Evolutionary conservation across 2,797 vertebrate genomes (phyloP).

Genomic region (Sebastes steindachneri): DNA sequence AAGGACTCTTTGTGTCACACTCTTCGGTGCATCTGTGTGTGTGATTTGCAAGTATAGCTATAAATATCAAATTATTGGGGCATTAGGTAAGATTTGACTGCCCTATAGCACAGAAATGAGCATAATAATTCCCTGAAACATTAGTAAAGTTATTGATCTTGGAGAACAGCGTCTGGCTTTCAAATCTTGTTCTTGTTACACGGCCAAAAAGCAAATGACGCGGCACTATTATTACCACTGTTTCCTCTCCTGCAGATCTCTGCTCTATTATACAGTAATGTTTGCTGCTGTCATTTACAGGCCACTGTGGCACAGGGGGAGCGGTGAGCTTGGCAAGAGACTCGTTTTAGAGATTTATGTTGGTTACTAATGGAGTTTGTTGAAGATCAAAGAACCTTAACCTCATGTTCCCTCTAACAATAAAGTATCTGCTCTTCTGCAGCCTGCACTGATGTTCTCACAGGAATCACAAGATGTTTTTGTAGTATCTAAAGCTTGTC

Average conservation of each 20-base stretch:
- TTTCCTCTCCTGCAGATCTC: background rate
- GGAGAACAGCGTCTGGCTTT: background rate
- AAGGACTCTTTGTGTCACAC: background rate
- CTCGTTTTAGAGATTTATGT: conserved; percentile 36
- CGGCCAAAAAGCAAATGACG: background rate
- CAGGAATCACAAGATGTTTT: background rate
- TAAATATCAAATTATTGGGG: conserved; percentile 13
- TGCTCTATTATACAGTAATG: background rate
- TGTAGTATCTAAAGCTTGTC: background rate
- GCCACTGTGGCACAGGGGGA: background rate
- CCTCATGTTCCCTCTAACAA: background rate
- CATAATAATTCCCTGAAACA: background rate
- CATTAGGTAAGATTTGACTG: background rate
- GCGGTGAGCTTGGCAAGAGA: conserved; percentile 6
- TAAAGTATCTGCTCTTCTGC: conserved; percentile 8
- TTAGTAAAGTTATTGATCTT: conserved; percentile 8
- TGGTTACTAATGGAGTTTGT: conserved; percentile 16
- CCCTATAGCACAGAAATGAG: background rate
- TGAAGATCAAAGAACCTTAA: conserved; percentile 27
- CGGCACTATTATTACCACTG: background rate
- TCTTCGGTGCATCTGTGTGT: background rate
- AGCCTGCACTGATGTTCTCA: background rate
- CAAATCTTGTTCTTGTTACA: background rate
- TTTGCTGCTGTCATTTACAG: background rate
- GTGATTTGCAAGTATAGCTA: background rate